A percentile compares a stretch with the other conserved stretches of the same genome.
phyloP scores from a whole-genome alignment of 2,888 invertebrate species.

The Sipha maydis region DNA sequence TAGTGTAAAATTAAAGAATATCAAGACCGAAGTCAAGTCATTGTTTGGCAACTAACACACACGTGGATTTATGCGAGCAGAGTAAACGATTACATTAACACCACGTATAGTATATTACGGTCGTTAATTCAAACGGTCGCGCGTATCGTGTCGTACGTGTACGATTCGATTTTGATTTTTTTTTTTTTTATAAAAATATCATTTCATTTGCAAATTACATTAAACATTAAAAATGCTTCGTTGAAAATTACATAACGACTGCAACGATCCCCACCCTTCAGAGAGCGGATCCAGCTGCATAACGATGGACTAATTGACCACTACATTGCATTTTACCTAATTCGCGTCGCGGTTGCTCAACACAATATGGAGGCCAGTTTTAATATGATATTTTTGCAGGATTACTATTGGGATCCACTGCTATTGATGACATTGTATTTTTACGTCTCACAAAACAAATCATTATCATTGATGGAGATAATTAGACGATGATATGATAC shows the following conservation, averaged over 20 bases:
- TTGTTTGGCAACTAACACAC: not conserved
- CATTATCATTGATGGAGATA: too few relatives aligned
- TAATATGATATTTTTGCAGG: too few relatives aligned
- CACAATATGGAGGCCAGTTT: too few relatives aligned
- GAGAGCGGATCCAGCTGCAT: not conserved
- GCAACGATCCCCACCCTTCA: not conserved
- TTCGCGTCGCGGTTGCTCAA: not conserved
- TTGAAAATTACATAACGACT: not conserved
- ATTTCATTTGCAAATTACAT: not conserved
- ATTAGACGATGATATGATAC: too few relatives aligned
- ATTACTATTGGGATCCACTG: too few relatives aligned
- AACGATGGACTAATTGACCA: not conserved
- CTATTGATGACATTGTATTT: too few relatives aligned
- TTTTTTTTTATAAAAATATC: not conserved
- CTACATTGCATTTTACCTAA: not conserved
- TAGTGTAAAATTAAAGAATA: not conserved
- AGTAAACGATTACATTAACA: not conserved
- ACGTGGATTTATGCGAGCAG: not conserved
- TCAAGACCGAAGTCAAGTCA: not conserved
- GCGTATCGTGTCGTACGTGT: not conserved
- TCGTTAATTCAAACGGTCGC: not conserved
- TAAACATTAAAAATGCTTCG: not conserved
- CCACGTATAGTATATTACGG: not conserved
- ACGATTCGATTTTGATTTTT: too few relatives aligned
- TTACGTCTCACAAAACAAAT: too few relatives aligned